A percentile compares a stretch with the other conserved stretches of the same genome.
phyloP scores from a whole-genome alignment of 2,888 invertebrate species.

The Rugalucina vietnamica region DNA sequence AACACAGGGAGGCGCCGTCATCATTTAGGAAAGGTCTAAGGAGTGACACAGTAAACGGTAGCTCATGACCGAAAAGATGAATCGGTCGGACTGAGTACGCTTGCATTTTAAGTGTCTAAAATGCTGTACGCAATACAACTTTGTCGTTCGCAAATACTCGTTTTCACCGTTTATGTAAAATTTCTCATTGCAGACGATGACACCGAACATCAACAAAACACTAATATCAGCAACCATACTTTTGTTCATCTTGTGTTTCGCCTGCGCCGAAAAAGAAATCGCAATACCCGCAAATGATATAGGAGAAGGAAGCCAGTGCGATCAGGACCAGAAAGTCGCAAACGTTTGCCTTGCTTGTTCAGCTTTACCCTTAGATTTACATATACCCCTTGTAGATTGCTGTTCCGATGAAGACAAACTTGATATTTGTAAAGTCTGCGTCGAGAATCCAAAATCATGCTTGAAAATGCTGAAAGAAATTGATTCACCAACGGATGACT shows the following conservation, averaged over 20 bases:
- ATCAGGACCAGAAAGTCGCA: constrained; percentile 1
- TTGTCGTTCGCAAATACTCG: too few relatives aligned
- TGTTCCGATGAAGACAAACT: not conserved
- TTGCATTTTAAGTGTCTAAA: too few relatives aligned
- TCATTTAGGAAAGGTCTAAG: too few relatives aligned
- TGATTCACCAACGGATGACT: not conserved
- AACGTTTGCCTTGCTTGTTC: not conserved
- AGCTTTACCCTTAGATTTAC: not conserved
- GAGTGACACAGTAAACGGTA: too few relatives aligned
- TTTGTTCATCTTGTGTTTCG: not conserved
- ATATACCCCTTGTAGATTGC: constrained; percentile 8
- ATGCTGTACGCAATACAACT: too few relatives aligned
- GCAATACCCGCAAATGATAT: not conserved
- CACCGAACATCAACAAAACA: too few relatives aligned
- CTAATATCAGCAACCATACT: too few relatives aligned
- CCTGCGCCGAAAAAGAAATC: not conserved
- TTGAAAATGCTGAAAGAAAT: not conserved
- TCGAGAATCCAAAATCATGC: not conserved
- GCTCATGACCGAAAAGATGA: too few relatives aligned
- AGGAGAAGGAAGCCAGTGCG: constrained; percentile 17
- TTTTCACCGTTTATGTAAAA: too few relatives aligned
- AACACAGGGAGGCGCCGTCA: too few relatives aligned
- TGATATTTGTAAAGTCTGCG: not conserved
- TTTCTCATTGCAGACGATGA: too few relatives aligned
- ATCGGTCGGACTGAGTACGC: too few relatives aligned